Percentiles rank a stretch among this genome's conserved stretches.
phyloP scores from a whole-genome alignment of 2,113 vertebrate genomes.

The Hydrolagus affinis region DNA sequence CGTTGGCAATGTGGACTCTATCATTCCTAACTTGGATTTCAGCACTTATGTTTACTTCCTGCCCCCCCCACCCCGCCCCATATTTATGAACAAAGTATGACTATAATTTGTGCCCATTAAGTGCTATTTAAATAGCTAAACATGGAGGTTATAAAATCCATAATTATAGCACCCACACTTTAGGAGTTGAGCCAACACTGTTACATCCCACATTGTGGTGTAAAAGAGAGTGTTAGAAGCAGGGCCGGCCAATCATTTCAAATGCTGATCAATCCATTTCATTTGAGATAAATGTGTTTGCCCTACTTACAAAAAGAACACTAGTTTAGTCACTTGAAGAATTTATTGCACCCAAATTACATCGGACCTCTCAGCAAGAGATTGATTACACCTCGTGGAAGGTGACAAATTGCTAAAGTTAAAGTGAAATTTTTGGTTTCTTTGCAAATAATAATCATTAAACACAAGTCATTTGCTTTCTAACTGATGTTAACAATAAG shows the following conservation, averaged over 20 bases:
- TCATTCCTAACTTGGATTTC: not conserved
- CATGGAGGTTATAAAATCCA: not conserved
- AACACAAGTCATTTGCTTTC: constrained; percentile 34
- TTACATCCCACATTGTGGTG: not conserved
- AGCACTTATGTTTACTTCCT: not conserved
- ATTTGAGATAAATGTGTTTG: not conserved
- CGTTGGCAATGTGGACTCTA: not conserved
- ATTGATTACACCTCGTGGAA: not conserved
- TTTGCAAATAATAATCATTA: not conserved
- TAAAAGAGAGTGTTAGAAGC: not conserved
- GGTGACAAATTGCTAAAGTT: not conserved
- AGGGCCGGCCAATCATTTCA: not conserved
- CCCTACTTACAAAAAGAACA: not conserved
- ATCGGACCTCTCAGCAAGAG: not conserved
- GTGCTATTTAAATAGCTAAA: not conserved
- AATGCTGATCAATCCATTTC: not conserved
- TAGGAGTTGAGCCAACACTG: not conserved
- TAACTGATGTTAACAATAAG: constrained; percentile 35
- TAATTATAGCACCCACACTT: not conserved
- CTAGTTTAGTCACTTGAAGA: not conserved
- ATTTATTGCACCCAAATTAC: not conserved
- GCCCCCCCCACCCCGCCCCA: too few relatives aligned
- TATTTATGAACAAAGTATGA: not conserved
- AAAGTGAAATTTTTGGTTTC: constrained; percentile 16
- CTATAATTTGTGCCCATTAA: not conserved